Conservation (phyloP, 2,113 vertebrate genomes). For the Petrocephalus zakoni region DNA sequence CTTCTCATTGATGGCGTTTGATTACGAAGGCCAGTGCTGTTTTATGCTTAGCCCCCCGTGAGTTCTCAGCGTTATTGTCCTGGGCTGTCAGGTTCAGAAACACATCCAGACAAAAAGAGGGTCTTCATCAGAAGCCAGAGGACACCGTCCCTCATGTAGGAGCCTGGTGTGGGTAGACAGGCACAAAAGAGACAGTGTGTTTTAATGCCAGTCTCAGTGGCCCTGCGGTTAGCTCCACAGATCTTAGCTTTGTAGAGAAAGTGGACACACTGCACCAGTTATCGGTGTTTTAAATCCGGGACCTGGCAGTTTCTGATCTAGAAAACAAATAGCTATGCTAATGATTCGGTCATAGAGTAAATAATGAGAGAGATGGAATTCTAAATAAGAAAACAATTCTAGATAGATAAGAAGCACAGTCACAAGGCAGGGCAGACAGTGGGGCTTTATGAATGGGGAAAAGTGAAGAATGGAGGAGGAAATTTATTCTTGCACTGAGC, state of each 20-base stretch:
- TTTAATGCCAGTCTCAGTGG: not conserved
- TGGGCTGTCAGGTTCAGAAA: not conserved
- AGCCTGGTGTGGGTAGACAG: not conserved
- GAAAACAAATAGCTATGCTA: not conserved
- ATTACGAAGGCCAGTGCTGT: not conserved
- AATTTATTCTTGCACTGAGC: not conserved
- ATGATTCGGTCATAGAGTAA: not conserved
- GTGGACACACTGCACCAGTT: not conserved
- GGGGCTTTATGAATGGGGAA: not conserved
- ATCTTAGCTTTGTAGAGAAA: not conserved
- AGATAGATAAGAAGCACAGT: not conserved
- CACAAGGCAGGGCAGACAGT: not conserved
- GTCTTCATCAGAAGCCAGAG: not conserved
- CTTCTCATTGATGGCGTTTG: not conserved
- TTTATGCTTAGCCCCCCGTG: not conserved
- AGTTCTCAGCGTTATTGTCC: not conserved
- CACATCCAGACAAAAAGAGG: not conserved
- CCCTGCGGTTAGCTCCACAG: not conserved
- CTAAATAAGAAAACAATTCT: not conserved
- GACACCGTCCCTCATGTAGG: not conserved
- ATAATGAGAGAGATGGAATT: not conserved
- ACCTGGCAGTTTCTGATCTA: not conserved
- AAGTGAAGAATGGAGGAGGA: not conserved
- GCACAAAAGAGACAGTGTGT: not conserved
- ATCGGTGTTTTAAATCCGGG: not conserved